These are phyloP conservation scores for Stenoptilia bipunctidactyla DNA, from an alignment of 2,888 invertebrate genomes.

Conservation along the genomic window DNA sequence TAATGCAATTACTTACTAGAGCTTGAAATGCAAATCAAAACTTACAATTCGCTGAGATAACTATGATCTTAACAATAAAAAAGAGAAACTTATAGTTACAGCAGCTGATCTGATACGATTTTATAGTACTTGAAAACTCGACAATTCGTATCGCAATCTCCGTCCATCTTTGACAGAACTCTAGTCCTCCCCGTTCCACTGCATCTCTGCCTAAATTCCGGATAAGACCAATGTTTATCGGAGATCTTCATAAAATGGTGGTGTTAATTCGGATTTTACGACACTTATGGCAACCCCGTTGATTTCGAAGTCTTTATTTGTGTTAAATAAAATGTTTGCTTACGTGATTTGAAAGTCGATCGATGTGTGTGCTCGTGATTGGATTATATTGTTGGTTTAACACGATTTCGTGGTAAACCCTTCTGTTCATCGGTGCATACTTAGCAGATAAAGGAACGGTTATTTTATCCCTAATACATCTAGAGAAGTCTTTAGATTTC, in stretches of 20 bases:
- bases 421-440: no score
- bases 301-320: constrained; percentile 20
- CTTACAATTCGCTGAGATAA: no score
- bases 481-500: no score
- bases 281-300: no score
- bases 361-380: constrained; percentile 4
- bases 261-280: constrained; percentile 24
- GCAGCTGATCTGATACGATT: constrained; percentile 39
- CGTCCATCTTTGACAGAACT: constrained; percentile 16
- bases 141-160: constrained; percentile 25
- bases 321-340: constrained; percentile 32
- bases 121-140: constrained; percentile 50
- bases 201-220: no score
- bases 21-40: no score
- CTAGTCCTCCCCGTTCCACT: no score
- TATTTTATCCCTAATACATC: no score
- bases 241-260: neutral
- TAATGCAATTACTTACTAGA: no score
- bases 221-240: no score
- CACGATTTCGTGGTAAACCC: neutral
- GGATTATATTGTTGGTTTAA: constrained; percentile 9
- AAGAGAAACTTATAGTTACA: neutral
- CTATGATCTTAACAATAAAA: neutral
- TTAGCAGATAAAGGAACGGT: no score
- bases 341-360: constrained; percentile 24